These are phyloP conservation scores for Colossoma macropomum DNA, from an alignment of 2,113 vertebrate species.

Conservation along the genomic window DNA sequence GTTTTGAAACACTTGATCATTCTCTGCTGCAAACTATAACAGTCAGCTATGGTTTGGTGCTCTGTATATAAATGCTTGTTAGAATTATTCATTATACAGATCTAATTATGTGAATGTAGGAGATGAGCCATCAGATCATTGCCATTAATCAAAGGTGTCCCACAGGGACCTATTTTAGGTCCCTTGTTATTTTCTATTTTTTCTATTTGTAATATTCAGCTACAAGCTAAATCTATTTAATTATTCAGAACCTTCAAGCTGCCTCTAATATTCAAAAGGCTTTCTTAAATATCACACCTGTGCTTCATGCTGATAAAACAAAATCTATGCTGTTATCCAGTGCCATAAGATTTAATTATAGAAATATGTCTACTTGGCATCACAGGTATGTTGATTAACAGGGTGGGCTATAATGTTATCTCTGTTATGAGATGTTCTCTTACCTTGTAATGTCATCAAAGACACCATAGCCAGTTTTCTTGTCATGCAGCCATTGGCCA, in stretches of 20 bases:
- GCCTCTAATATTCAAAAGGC: neutral
- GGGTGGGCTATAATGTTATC: too few species aligned
- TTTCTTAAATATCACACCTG: too few species aligned
- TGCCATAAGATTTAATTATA: neutral
- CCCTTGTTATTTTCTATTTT: neutral
- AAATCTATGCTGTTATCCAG: neutral
- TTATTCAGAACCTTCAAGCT: neutral
- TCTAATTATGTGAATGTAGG: neutral
- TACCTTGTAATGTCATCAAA: conserved; percentile 98
- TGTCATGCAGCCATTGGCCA: conserved; percentile 94
- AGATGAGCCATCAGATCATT: neutral
- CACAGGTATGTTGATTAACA: too few species aligned
- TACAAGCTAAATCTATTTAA: neutral
- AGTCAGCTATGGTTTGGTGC: neutral
- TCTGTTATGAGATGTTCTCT: neutral
- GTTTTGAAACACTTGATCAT: neutral
- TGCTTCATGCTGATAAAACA: too few species aligned
- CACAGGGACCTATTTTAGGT: neutral
- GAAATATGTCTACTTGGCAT: too few species aligned
- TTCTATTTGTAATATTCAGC: neutral
- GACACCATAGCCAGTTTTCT: conserved; percentile 94
- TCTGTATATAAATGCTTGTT: neutral
- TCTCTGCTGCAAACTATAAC: neutral
- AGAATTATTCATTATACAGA: too few species aligned
- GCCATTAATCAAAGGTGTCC: neutral